Evolutionary conservation across 2,113 vertebrate genomes (phyloP).

Genomic region (Chaetura pelagica): DNA sequence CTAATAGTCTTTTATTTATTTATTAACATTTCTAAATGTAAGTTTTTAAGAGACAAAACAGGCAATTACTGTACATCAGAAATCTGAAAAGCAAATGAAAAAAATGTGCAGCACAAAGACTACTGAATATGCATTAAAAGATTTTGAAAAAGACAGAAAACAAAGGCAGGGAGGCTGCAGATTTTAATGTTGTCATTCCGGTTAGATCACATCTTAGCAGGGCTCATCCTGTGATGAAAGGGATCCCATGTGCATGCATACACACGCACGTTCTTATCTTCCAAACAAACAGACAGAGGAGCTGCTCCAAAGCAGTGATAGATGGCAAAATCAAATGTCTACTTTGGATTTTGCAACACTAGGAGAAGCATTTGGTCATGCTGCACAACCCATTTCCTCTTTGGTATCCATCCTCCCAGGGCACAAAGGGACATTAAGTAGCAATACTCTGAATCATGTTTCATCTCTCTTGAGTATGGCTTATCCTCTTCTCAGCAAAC

Average conservation of each 20-base stretch:
- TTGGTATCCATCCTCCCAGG: not conserved
- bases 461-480: not conserved
- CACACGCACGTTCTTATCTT: not conserved
- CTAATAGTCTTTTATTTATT: constrained; percentile 4
- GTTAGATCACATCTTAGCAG: constrained; percentile 1
- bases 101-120: not conserved
- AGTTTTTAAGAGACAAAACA: constrained; percentile 21
- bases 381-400: not conserved
- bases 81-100: constrained; percentile 19
- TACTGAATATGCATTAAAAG: not conserved
- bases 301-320: not conserved
- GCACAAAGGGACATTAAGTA: not conserved
- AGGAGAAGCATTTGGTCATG: not conserved
- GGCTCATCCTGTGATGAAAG: not conserved
- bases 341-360: not conserved
- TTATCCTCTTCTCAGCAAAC: not conserved
- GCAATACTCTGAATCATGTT: not conserved
- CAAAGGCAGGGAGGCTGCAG: not conserved
- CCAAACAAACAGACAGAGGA: not conserved
- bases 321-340: not conserved
- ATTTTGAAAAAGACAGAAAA: not conserved
- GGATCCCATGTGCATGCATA: not conserved
- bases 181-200: not conserved
- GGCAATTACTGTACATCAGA: constrained; percentile 7
- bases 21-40: constrained; percentile 42